Evolutionary conservation across 2,888 invertebrate genomes (phyloP), one percentile per base, ranked within the genome.

Genomic region (Drosophila birchii): DNA sequence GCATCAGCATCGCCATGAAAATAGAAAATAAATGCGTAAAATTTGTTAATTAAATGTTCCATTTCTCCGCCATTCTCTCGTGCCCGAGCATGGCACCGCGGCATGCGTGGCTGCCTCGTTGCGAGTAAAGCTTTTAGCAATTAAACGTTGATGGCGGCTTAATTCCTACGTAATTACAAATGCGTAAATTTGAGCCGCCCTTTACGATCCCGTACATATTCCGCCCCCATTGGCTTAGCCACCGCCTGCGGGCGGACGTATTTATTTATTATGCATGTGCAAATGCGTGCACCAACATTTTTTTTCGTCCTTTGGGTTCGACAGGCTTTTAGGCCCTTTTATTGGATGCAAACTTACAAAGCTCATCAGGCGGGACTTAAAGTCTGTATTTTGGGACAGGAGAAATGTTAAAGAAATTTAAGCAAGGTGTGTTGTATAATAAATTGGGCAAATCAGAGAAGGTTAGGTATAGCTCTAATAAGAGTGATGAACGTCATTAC

Each of bases 21-120:
- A 83, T 88, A 86, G 86, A 88, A 85, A 86, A 88, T 81, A 86
- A 88, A 86, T 86, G 86, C 86, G 88, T 88, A 86, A 81, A 88
- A 86, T 88, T 86, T 86, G 83, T 86, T 86, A 86, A 86, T 88
- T 86, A 86, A 86, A 86, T 86, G 86, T 76, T 78, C 76, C 67
- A 74, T 85, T 66, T 67, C 53, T 68, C 29, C n/a, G 14, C 14
- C 34, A 20, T 23, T 23, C 34, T 36, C 34, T 14, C 34, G 1
- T 11, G 12, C 34, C 18, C 3, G 18, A 16, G 41, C 53, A 57
- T 45, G 38, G 55, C 26, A 38, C 41, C 57, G 32, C 57, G 67
- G 57, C 59, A 69, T 81, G 78, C 78, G 80, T 80, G 70, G 60
- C 49, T 71, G 67, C 47, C 47, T 23, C 36, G 60, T 41, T 32